A percentile compares a stretch with the other conserved stretches of the same genome.
These are phyloP conservation scores for Allolobophora icterica DNA, from an alignment of 2,888 invertebrate species.

Conservation along the genomic window DNA sequence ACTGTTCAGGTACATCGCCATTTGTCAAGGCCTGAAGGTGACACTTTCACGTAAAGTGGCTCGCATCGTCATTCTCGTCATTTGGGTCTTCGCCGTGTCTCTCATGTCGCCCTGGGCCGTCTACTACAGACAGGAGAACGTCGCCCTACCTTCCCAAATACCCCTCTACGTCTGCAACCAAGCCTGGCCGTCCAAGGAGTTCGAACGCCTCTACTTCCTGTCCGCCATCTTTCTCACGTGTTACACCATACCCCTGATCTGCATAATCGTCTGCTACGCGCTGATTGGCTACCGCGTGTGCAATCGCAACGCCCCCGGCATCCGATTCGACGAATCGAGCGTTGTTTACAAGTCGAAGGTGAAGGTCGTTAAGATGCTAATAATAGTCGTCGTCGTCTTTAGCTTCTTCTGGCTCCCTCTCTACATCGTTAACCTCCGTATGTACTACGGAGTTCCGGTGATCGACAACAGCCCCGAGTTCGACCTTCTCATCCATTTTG, in stretches of 20 bases:
- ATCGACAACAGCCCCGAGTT: neutral
- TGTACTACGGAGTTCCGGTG: slow-evolving; percentile 76
- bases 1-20: slow-evolving; percentile 78
- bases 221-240: slow-evolving; percentile 86
- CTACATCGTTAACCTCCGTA: slow-evolving; percentile 85
- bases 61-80: slow-evolving; percentile 79
- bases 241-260: slow-evolving; percentile 87
- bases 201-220: slow-evolving; percentile 79
- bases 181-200: slow-evolving; percentile 68
- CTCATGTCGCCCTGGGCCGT: slow-evolving; percentile 89
- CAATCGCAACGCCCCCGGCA: slow-evolving; percentile 85
- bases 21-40: slow-evolving; percentile 90
- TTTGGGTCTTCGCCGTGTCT: slow-evolving; percentile 85
- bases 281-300: slow-evolving; percentile 75
- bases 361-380: slow-evolving; percentile 91
- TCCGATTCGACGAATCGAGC: slow-evolving; percentile 70
- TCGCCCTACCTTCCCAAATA: slow-evolving; percentile 24
- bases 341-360: slow-evolving; percentile 82
- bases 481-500: neutral
- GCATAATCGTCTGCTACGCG: slow-evolving; percentile 89
- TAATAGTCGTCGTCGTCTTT: slow-evolving; percentile 89
- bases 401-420: slow-evolving; percentile 91
- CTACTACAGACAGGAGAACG: slow-evolving; percentile 75
- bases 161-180: slow-evolving; percentile 50
- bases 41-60: slow-evolving; percentile 88